phyloP scores from a whole-genome alignment of 2,888 invertebrate species.

The Hydraecia micacea region DNA sequence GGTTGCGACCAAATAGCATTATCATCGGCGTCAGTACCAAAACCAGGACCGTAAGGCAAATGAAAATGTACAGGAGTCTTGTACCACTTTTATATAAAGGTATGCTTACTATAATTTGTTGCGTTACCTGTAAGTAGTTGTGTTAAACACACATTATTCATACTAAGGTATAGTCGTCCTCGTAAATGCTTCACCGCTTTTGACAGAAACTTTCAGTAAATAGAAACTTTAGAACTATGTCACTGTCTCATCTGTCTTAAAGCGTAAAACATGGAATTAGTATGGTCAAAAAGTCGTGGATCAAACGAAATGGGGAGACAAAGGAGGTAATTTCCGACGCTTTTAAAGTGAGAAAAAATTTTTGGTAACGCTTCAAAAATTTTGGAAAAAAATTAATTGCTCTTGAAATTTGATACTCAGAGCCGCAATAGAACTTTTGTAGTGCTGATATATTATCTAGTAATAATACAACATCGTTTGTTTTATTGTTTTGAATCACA shows the following conservation, averaged over 20 bases:
- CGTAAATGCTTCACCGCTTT: not conserved
- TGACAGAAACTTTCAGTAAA: not conserved
- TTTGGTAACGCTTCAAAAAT: no score
- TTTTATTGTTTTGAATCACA: no score
- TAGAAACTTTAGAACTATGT: not conserved
- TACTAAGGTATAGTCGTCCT: no score
- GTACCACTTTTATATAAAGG: conserved; percentile 90
- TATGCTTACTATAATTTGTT: conserved; percentile 42
- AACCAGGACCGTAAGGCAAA: conserved; percentile 88
- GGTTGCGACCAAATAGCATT: conserved; percentile 91
- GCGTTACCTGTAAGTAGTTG: not conserved
- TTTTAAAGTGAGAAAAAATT: no score
- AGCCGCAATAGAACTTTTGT: no score
- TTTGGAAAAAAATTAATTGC: no score
- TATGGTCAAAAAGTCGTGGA: not conserved
- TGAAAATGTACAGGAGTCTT: conserved; percentile 91
- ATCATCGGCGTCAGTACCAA: conserved; percentile 92
- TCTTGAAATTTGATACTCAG: no score
- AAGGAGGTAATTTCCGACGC: no score
- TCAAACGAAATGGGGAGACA: no score
- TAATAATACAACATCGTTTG: no score
- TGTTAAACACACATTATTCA: not conserved
- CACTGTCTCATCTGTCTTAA: not conserved
- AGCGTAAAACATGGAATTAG: not conserved
- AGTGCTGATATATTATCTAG: no score